Base-by-base conservation (phyloP, 2,113 vertebrate genomes). In the Pavo muticus region DNA sequence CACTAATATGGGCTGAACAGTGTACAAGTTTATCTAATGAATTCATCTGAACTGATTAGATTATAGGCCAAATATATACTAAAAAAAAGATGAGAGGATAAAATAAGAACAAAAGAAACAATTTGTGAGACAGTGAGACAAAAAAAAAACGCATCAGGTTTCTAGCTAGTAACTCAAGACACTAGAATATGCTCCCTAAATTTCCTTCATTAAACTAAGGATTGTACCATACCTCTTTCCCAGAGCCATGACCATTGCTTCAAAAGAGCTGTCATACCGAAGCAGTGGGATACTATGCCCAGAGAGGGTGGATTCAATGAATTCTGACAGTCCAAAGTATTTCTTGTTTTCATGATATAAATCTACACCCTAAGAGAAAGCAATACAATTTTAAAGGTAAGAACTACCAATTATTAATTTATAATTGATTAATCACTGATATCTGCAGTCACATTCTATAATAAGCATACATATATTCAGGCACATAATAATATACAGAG, bases 311-410 rank as follows among this genome's bases (percentile, higher is more conserved):
- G 99, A 98, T 57, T 99, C 99, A 63, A 99, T 98, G 79, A 99
- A 98, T 97, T 99, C 99, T 10, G 99, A 98, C 70, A 99, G 97
- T 25, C 99, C 99, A 81, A 99, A 99, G 96, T 99, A 99, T 83
- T 98, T 98, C 45, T 98, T 99, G 95, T 96, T 99, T 94, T 99
- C 99, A 4, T 98, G 98, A 80, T 99, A 99, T 65, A 99, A 97
- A 84, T 99, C 99, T 87, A 98, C 96, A 68, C 98, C 99, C 99
- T 99, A 71, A 48, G 96, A 81, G 37, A 95, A 89, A 57, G n/a
- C 6, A 32, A 29, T 9, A 10, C 56, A 61, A 91, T 84, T 45
- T 24, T 32, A 63, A 80, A 32, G 1, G 2, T 14, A 48, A 45
- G 57, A 19, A 37, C 21, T 74, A 50, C 20, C 2, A 63, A 14